Conservation (phyloP, 1,140 invertebrate species). For the Eumaeus atala region DNA sequence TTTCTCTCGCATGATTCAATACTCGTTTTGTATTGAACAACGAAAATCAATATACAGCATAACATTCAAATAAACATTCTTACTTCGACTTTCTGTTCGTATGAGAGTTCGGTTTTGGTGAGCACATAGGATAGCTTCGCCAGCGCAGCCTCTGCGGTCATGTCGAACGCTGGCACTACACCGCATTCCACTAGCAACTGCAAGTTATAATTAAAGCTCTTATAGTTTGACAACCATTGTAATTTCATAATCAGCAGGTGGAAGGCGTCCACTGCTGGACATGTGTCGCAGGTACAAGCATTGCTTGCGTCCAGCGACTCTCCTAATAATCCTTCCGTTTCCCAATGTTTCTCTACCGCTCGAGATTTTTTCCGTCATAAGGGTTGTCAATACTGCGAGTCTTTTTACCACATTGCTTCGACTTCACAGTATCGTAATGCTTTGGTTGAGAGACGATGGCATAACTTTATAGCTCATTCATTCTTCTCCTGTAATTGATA, state of each 20-base stretch:
- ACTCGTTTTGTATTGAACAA: neutral
- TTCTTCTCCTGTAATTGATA: too few species aligned
- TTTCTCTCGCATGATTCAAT: neutral
- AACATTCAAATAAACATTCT: slow-evolving; percentile 14
- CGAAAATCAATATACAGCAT: neutral
- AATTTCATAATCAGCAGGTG: neutral
- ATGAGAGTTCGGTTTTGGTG: slow-evolving; percentile 85
- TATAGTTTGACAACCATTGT: neutral
- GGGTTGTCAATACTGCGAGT: too few species aligned
- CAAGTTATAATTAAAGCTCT: slow-evolving; percentile 21
- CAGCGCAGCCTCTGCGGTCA: slow-evolving; percentile 95
- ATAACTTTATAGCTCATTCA: too few species aligned
- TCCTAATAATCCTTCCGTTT: too few species aligned
- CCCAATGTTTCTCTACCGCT: too few species aligned
- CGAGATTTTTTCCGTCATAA: too few species aligned
- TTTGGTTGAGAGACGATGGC: too few species aligned
- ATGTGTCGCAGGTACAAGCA: too few species aligned
- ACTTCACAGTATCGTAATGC: too few species aligned
- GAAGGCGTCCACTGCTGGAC: neutral
- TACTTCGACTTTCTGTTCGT: slow-evolving; percentile 82
- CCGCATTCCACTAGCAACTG: slow-evolving; percentile 78
- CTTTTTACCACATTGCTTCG: too few species aligned
- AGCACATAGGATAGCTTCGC: slow-evolving; percentile 94
- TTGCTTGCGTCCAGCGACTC: too few species aligned
- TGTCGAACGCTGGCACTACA: slow-evolving; percentile 92